These are phyloP conservation scores for Symphodus melops DNA, from an alignment of 2,113 vertebrate genomes.

Conservation along the genomic window DNA sequence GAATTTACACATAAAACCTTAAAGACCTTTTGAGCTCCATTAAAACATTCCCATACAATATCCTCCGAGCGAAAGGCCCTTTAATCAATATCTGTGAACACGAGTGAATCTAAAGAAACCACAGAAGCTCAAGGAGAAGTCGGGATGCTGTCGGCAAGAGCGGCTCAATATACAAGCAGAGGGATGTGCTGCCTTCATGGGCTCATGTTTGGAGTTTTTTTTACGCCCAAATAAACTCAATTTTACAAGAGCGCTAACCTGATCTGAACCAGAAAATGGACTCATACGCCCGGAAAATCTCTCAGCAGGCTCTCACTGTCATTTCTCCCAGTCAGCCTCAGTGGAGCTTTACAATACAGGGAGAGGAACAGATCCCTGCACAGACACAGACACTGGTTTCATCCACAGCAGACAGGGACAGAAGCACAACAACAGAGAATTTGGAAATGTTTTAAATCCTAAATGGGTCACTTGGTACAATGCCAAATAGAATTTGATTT, in stretches of 20 bases:
- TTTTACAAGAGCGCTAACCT: conserved; percentile 72
- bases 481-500: too few relatives aligned
- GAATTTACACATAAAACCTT: conserved; percentile 47
- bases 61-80: conserved; percentile 10
- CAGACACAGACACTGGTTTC: background rate
- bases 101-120: conserved; percentile 21
- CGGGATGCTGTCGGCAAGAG: conserved; percentile 7
- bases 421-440: background rate
- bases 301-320: conserved; percentile 64
- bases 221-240: conserved; percentile 77
- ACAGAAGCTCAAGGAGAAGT: background rate
- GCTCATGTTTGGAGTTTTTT: conserved; percentile 66
- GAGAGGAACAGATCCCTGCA: conserved; percentile 39
- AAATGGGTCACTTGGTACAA: too few relatives aligned
- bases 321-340: conserved; percentile 41
- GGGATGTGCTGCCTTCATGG: conserved; percentile 47
- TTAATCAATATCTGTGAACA: conserved; percentile 34
- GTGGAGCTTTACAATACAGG: conserved; percentile 30
- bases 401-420: background rate
- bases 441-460: background rate
- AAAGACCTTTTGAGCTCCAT: conserved; percentile 33
- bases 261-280: conserved; percentile 80
- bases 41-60: conserved; percentile 11
- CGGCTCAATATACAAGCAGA: conserved; percentile 38
- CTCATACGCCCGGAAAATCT: conserved; percentile 71